Evolutionary conservation across 2,888 invertebrate species (phyloP).

Genomic region (Adineta ricciae): DNA sequence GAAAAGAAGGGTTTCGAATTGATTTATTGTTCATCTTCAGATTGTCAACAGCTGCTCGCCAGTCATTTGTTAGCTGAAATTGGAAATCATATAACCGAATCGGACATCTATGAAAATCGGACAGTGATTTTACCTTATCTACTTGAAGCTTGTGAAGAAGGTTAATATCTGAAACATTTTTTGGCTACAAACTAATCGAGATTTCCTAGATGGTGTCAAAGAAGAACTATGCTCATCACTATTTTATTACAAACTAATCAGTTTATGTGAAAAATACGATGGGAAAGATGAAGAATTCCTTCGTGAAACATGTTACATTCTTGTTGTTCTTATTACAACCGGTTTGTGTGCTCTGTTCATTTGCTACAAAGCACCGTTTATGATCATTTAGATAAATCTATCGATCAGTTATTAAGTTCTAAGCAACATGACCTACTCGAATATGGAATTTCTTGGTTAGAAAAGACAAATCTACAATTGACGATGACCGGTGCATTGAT

Average conservation of each 20-base stretch:
- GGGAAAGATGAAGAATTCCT: slow-evolving; percentile 16
- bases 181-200: not conserved
- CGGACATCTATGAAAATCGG: slow-evolving; percentile 5
- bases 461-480: not conserved
- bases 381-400: slow-evolving; percentile 5
- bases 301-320: slow-evolving; percentile 13
- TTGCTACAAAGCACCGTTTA: no score
- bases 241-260: slow-evolving; percentile 1
- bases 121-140: not conserved
- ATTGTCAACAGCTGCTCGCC: not conserved
- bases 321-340: not conserved
- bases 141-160: slow-evolving; percentile 4
- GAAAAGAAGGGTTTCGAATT: no score
- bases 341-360: not conserved
- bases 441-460: slow-evolving; percentile 8
- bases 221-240: slow-evolving; percentile 8
- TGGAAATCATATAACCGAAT: not conserved
- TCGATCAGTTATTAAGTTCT: not conserved
- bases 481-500: slow-evolving; percentile 21
- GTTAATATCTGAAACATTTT: not conserved
- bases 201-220: not conserved
- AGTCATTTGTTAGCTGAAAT: not conserved
- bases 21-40: not conserved
- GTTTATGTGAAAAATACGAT: not conserved
- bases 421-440: not conserved